Evolutionary conservation across 1,140 invertebrate genomes (phyloP).

Genomic region (Phthorimaea operculella): DNA sequence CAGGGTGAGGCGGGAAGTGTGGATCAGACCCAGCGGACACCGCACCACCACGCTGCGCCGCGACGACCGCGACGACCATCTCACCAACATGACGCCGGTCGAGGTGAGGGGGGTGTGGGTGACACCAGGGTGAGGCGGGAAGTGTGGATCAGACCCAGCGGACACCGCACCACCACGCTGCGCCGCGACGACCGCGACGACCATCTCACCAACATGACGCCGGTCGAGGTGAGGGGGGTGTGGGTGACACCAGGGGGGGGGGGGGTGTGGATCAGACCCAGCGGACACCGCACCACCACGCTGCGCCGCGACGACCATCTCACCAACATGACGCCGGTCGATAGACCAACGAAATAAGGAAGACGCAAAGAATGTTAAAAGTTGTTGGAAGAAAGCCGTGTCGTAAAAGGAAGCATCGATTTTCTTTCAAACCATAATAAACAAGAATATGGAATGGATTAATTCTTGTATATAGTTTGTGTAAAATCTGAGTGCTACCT

Average conservation of each 20-base stretch:
- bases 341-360: too few relatives aligned
- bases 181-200: constrained; percentile 70
- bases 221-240: constrained; percentile 75
- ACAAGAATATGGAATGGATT: too few relatives aligned
- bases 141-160: constrained; percentile 85
- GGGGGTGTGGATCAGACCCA: constrained; percentile 84
- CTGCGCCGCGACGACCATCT: constrained; percentile 72
- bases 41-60: constrained; percentile 72
- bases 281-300: constrained; percentile 77
- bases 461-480: too few relatives aligned
- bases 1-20: constrained; percentile 78
- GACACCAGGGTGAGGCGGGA: constrained; percentile 75
- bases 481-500: too few relatives aligned
- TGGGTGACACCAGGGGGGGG: constrained; percentile 59
- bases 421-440: too few relatives aligned
- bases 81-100: constrained; percentile 75
- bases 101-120: constrained; percentile 70
- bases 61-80: constrained; percentile 72
- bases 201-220: constrained; percentile 75
- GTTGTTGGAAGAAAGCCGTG: too few relatives aligned
- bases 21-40: constrained; percentile 83
- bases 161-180: constrained; percentile 74
- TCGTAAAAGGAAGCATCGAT: too few relatives aligned
- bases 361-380: too few relatives aligned
- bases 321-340: constrained; percentile 75